phyloP scores from a whole-genome alignment of 53 echinoderm and acorn worm genomes.

The Zoroaster sp. region DNA sequence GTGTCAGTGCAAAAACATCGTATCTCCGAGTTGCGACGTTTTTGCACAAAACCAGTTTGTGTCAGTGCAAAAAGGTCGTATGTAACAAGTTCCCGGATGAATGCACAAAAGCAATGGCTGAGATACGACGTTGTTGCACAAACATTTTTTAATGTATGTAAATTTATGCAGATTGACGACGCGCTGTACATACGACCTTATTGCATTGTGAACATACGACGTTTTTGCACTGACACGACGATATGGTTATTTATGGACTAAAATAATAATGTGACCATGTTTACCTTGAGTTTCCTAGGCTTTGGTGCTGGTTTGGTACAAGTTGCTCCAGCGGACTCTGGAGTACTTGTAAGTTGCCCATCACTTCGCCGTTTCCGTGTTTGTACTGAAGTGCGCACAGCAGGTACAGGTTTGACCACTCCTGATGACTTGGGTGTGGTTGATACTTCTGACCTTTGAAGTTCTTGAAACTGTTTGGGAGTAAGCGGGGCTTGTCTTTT shows the following conservation, averaged over 20 bases:
- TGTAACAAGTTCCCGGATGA: too few species aligned
- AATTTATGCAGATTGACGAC: too few species aligned
- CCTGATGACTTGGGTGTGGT: neutral
- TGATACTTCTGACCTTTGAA: neutral
- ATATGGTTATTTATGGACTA: too few species aligned
- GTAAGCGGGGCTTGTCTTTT: constrained; percentile 31
- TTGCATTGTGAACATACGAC: too few species aligned
- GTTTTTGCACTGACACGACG: too few species aligned
- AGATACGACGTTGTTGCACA: too few species aligned
- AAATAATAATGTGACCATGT: neutral
- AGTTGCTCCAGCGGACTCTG: neutral
- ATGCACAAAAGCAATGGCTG: neutral
- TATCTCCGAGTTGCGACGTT: too few species aligned
- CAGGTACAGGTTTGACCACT: neutral
- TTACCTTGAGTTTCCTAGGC: constrained; percentile 56
- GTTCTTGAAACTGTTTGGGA: constrained; percentile 22
- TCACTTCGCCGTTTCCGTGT: constrained; percentile 57
- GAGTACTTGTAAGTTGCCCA: constrained; percentile 36
- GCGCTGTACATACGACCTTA: too few species aligned
- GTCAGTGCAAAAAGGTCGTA: too few species aligned
- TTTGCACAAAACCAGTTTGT: too few species aligned
- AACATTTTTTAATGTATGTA: too few species aligned
- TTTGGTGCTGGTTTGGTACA: constrained; percentile 58
- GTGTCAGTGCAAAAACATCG: too few species aligned
- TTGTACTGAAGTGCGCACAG: neutral